Evolutionary conservation across 2,113 vertebrate genomes (phyloP).

Genomic region (Crypturellus undulatus): DNA sequence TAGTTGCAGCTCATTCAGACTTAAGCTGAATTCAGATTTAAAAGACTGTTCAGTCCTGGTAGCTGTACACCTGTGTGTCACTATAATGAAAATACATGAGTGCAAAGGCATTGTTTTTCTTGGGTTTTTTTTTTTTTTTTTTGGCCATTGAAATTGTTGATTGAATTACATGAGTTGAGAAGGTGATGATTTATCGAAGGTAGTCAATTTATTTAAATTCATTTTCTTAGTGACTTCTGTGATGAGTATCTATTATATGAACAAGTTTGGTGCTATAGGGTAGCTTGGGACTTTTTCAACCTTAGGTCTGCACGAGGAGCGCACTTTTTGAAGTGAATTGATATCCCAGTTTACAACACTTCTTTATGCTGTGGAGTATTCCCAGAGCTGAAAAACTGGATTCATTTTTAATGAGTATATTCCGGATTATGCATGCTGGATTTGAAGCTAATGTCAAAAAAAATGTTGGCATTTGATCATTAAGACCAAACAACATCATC

Average conservation of each 20-base stretch:
- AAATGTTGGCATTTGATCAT: not conserved
- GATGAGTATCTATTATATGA: not conserved
- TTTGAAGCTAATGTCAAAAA: accelerated
- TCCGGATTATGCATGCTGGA: not conserved
- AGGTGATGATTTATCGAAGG: not conserved
- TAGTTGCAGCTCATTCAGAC: not conserved
- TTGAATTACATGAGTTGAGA: not conserved
- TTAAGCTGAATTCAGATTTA: not conserved
- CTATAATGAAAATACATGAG: not conserved
- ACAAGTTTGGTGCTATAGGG: not conserved
- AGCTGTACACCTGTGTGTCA: not conserved
- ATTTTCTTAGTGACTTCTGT: not conserved
- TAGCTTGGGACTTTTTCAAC: not conserved
- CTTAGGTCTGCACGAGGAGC: not conserved
- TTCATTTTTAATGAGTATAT: not conserved
- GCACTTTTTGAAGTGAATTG: not conserved
- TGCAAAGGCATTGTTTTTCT: not conserved
- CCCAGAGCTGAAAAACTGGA: not conserved
- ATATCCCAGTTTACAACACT: not conserved
- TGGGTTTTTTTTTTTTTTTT: not conserved
- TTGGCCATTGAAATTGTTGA: not conserved
- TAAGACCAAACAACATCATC: not conserved
- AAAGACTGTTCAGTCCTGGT: not conserved
- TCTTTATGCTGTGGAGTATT: not conserved
- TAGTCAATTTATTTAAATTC: not conserved